phyloP scores from a whole-genome alignment of 2,113 vertebrate genomes.

The Takifugu bimaculatus region DNA sequence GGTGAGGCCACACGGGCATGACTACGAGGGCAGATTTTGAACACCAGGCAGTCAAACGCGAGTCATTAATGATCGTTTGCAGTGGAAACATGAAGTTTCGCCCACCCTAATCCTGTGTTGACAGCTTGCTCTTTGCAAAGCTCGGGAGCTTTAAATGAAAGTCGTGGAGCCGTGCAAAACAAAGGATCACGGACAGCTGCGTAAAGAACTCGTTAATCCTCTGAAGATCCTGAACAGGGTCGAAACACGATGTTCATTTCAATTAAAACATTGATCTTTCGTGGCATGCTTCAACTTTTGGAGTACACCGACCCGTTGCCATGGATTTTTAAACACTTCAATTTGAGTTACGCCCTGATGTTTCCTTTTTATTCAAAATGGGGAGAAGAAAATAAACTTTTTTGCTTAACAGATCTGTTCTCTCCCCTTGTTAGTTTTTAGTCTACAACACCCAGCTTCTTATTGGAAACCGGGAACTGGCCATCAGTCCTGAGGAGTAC shows the following conservation, averaged over 20 bases:
- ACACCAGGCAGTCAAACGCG: constrained; percentile 1
- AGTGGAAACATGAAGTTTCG: background rate
- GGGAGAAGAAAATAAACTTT: too few species aligned
- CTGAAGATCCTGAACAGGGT: background rate
- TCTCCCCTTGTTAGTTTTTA: constrained; percentile 78
- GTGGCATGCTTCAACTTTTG: too few species aligned
- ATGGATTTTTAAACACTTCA: background rate
- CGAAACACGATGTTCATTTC: too few species aligned
- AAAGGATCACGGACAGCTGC: too few species aligned
- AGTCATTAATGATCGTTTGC: background rate
- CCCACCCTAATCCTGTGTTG: background rate
- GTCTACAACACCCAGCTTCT: constrained; percentile 94
- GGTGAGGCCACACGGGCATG: constrained; percentile 75
- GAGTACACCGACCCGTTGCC: too few species aligned
- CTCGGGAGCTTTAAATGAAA: too few species aligned
- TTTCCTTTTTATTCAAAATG: too few species aligned
- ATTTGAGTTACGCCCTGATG: background rate
- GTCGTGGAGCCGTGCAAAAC: background rate
- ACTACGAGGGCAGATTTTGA: background rate
- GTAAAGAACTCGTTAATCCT: background rate
- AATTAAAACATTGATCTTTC: too few species aligned
- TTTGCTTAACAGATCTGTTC: too few species aligned
- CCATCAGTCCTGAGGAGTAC: constrained; percentile 91
- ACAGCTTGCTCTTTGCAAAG: background rate
- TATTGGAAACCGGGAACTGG: constrained; percentile 86